Evolutionary conservation across 2,113 vertebrate genomes (phyloP).

Genomic region (Sceloporus undulatus): DNA sequence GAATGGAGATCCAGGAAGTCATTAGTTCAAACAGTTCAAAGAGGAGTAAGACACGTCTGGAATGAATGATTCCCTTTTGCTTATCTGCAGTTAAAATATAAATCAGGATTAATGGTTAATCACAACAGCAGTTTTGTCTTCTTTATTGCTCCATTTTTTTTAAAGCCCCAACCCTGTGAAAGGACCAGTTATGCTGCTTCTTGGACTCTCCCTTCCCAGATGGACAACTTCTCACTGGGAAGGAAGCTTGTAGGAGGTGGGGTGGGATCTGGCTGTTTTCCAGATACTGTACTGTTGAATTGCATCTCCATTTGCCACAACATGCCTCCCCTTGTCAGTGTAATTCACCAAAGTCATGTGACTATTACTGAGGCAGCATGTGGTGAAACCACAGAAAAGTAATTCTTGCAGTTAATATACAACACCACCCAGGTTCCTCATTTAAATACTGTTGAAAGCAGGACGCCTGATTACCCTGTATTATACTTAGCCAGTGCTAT

Average conservation of each 20-base stretch:
- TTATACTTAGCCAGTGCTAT: background rate
- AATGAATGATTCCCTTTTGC: background rate
- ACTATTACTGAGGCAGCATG: background rate
- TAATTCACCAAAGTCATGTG: background rate
- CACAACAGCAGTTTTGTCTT: no score
- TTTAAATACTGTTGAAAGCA: background rate
- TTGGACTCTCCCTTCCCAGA: background rate
- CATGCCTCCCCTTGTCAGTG: no score
- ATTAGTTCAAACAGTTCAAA: no score
- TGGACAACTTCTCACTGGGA: background rate
- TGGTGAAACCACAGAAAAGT: background rate
- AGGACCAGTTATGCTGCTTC: background rate
- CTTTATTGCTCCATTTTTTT: no score
- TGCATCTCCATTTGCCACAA: no score
- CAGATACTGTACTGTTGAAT: no score
- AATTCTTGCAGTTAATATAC: background rate
- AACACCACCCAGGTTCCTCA: background rate
- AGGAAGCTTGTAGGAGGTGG: no score
- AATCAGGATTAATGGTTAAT: background rate
- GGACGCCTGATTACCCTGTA: background rate
- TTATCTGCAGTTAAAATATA: background rate
- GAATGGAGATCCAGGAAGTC: no score
- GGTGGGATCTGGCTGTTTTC: no score
- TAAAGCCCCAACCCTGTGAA: background rate
- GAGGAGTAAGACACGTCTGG: no score